phyloP scores from a whole-genome alignment of 2,888 invertebrate species.

The Didymodactylos carnosus region DNA sequence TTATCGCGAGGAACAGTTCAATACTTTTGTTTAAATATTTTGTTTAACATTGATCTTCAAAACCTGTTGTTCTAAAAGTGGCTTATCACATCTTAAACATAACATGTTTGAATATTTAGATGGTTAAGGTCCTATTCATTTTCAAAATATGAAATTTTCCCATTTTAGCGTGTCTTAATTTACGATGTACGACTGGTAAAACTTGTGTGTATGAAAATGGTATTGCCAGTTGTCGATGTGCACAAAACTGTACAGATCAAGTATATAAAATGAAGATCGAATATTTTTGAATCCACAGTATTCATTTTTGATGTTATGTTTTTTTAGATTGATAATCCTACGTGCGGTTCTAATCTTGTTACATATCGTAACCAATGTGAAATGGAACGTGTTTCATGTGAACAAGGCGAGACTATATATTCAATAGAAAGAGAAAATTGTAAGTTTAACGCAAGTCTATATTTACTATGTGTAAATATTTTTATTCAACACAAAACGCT shows the following conservation, averaged over 20 bases:
- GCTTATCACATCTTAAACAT: no score
- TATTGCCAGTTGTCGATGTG: background rate
- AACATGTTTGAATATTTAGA: no score
- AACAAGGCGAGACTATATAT: background rate
- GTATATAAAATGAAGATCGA: background rate
- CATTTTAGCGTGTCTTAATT: background rate
- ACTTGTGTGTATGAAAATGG: background rate
- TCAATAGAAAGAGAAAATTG: background rate
- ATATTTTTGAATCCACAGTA: background rate
- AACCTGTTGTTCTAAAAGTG: no score
- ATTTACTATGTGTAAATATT: no score
- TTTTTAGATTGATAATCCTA: no score
- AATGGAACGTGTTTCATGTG: background rate
- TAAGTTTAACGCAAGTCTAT: no score
- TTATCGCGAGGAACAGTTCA: no score
- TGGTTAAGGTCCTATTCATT: no score
- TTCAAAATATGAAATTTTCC: no score
- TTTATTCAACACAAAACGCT: no score
- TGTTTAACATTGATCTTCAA: no score
- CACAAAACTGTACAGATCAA: background rate
- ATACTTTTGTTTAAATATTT: no score
- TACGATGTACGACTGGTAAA: background rate
- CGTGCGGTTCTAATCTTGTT: background rate
- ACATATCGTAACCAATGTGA: background rate
- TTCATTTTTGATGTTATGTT: background rate